A percentile compares a stretch with the other conserved stretches of the same genome.
phyloP scores from a whole-genome alignment of 1,140 invertebrate species.

The Limonius californicus region DNA sequence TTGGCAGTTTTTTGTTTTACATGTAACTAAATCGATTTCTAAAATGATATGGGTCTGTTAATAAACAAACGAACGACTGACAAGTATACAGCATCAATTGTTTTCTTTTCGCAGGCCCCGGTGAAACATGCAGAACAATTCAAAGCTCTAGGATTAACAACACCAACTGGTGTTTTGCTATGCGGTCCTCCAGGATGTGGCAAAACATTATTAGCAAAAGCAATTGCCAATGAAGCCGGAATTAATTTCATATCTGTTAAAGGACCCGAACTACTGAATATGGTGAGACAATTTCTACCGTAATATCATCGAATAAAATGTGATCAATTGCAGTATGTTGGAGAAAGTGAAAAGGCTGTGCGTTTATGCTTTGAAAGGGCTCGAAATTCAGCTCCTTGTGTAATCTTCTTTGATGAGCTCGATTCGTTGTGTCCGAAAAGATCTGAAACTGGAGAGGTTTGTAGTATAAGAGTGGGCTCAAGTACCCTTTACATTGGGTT shows the following conservation, averaged over 20 bases:
- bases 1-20: too few species aligned
- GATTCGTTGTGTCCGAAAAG: conserved; percentile 94
- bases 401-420: conserved; percentile 99
- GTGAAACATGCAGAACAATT: conserved; percentile 81
- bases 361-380: conserved; percentile 92
- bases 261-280: conserved; percentile 89
- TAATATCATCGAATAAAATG: too few species aligned
- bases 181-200: conserved; percentile 94
- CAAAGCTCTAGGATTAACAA: conserved; percentile 69
- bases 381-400: conserved; percentile 91
- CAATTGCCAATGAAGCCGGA: conserved; percentile 86
- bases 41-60: too few species aligned
- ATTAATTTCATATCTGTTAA: conserved; percentile 90
- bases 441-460: conserved; percentile 62
- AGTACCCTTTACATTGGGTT: too few species aligned
- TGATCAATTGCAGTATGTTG: conserved; percentile 93
- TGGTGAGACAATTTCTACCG: conserved; percentile 56
- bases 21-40: too few species aligned
- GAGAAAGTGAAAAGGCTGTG: conserved; percentile 96
- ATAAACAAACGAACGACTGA: too few species aligned
- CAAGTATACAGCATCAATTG: too few species aligned
- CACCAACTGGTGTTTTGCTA: conserved; percentile 75
- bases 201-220: conserved; percentile 88
- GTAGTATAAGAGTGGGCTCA: too few species aligned
- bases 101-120: conserved; percentile 64